These are phyloP conservation scores for Cervus canadensis DNA, from an alignment of 2,113 vertebrate species.

Conservation along the genomic window DNA sequence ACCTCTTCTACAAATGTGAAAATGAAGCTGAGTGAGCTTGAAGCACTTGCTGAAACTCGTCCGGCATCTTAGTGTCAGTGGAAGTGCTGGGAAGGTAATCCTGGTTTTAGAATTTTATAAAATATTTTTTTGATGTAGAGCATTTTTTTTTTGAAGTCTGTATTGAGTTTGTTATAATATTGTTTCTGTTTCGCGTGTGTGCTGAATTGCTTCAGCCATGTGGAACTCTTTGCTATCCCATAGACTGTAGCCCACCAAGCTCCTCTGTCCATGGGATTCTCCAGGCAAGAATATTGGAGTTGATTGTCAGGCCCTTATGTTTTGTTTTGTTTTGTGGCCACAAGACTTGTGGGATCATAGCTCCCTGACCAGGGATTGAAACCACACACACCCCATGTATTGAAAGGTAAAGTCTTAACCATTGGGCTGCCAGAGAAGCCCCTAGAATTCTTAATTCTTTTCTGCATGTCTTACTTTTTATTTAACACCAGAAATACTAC, in stretches of 20 bases:
- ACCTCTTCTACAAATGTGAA: background rate
- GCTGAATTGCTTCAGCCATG: rapidly evolving
- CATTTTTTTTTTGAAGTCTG: background rate
- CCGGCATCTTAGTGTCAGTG: background rate
- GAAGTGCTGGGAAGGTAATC: background rate
- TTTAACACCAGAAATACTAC: background rate
- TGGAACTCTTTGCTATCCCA: background rate
- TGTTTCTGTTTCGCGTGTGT: background rate
- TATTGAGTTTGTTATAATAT: background rate
- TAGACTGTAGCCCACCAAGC: background rate
- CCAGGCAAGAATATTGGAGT: background rate
- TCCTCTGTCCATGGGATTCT: background rate
- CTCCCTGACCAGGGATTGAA: background rate
- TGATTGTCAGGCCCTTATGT: background rate
- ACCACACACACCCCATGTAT: background rate
- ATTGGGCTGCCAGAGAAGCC: background rate
- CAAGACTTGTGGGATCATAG: background rate
- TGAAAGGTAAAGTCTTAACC: background rate
- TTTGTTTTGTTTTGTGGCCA: background rate
- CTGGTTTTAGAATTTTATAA: background rate
- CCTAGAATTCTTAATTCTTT: background rate
- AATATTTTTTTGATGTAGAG: background rate
- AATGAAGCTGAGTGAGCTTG: background rate
- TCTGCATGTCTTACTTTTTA: background rate
- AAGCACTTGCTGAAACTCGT: background rate